These are phyloP conservation scores for Jacana jacana DNA, from an alignment of 2,113 vertebrate genomes.

Conservation along the genomic window DNA sequence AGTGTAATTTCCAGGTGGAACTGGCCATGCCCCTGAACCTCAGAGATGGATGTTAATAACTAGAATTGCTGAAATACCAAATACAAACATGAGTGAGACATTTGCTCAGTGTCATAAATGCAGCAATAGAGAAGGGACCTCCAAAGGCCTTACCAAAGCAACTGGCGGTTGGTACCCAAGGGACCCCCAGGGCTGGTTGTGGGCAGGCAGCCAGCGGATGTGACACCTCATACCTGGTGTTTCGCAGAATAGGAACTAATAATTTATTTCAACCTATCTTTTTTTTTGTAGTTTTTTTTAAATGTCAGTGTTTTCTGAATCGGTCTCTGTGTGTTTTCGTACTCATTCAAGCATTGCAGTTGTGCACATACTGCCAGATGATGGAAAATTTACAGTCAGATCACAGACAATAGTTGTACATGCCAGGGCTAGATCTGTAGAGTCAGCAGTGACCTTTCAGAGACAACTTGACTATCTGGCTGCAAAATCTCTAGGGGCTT, in stretches of 20 bases:
- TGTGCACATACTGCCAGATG: neutral
- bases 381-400: neutral
- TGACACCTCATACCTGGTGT: neutral
- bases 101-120: neutral
- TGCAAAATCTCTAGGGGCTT: neutral
- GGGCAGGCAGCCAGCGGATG: neutral
- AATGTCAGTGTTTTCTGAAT: neutral
- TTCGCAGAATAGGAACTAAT: neutral
- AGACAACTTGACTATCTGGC: neutral
- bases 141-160: neutral
- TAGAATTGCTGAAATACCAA: neutral
- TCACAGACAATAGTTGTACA: neutral
- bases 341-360: neutral
- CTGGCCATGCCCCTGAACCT: neutral
- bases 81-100: neutral
- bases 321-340: neutral
- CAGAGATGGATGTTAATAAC: neutral
- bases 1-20: neutral
- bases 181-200: neutral
- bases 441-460: constrained; percentile 45
- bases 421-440: neutral
- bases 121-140: neutral
- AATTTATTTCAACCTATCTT: neutral
- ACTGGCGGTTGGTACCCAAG: neutral
- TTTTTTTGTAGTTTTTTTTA: neutral